phyloP scores from a whole-genome alignment of 2,888 invertebrate species.

The Aelia acuminata region DNA sequence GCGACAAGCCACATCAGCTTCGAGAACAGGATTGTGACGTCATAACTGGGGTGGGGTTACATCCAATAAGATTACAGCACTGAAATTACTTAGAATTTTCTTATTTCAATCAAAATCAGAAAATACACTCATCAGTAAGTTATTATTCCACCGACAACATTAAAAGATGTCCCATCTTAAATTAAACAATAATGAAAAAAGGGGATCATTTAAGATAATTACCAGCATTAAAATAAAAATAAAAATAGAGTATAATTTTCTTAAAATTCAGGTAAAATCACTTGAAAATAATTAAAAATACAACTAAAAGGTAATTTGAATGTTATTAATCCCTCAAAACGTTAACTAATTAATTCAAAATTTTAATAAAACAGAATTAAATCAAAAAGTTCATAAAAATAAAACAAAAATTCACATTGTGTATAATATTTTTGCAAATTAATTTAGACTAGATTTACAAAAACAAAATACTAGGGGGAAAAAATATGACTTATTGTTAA shows the following conservation, averaged over 20 bases:
- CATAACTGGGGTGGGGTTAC: constrained; percentile 47
- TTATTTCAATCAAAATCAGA: constrained; percentile 13
- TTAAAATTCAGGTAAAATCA: too few species aligned
- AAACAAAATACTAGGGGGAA: neutral
- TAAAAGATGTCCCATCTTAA: too few species aligned
- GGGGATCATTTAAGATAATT: too few species aligned
- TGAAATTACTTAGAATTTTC: constrained; percentile 39
- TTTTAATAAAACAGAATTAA: too few species aligned
- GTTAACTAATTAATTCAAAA: neutral
- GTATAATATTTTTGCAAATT: too few species aligned
- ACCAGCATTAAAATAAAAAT: too few species aligned
- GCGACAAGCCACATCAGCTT: constrained; percentile 58
- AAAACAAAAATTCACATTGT: too few species aligned
- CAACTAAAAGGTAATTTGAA: neutral
- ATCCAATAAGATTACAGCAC: constrained; percentile 36
- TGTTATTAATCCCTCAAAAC: neutral
- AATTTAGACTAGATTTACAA: neutral
- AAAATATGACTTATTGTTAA: neutral
- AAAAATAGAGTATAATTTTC: too few species aligned
- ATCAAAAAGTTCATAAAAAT: too few species aligned
- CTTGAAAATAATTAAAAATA: too few species aligned
- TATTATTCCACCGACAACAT: neutral
- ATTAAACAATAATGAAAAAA: too few species aligned
- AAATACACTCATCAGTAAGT: neutral
- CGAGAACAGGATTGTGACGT: constrained; percentile 51